Percentiles rank a stretch among this genome's conserved stretches.
Conservation (phyloP, 2,888 invertebrate genomes). For the Clusia tigrina region DNA sequence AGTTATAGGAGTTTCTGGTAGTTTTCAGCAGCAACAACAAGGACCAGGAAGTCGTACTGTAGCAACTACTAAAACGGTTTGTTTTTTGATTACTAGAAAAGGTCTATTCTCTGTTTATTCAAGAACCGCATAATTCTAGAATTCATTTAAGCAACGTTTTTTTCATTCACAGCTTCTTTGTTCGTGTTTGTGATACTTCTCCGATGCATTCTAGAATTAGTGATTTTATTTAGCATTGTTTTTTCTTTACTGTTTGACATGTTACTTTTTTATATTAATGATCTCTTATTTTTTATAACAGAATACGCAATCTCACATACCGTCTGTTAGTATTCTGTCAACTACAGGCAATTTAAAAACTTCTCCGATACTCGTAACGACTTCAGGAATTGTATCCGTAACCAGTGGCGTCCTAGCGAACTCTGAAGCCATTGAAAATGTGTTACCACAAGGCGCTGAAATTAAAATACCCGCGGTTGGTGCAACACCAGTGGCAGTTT, state of each 20-base stretch:
- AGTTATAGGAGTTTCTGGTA: constrained; percentile 39
- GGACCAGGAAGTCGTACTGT: constrained; percentile 17
- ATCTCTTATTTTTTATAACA: constrained; percentile 33
- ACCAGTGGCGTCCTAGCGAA: neutral
- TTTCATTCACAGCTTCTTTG: too few relatives aligned
- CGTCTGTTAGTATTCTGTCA: constrained; percentile 35
- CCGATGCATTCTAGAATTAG: constrained; percentile 38
- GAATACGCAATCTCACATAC: constrained; percentile 60
- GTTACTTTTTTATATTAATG: constrained; percentile 12
- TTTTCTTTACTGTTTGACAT: constrained; percentile 5
- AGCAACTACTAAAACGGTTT: constrained; percentile 44
- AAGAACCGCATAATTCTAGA: too few relatives aligned
- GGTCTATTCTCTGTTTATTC: too few relatives aligned
- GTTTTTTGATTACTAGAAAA: constrained; percentile 29
- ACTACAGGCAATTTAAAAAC: neutral
- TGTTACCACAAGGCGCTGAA: constrained; percentile 66
- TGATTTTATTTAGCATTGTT: neutral
- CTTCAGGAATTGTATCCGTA: neutral
- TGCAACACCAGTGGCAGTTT: constrained; percentile 70
- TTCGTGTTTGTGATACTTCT: constrained; percentile 54
- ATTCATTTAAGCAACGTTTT: too few relatives aligned
- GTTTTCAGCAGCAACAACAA: constrained; percentile 22
- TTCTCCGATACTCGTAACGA: neutral
- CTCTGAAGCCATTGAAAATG: constrained; percentile 45
- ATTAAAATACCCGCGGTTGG: constrained; percentile 70